Conservation (phyloP, 2,888 invertebrate genomes). For the Capitulum mitella region DNA sequence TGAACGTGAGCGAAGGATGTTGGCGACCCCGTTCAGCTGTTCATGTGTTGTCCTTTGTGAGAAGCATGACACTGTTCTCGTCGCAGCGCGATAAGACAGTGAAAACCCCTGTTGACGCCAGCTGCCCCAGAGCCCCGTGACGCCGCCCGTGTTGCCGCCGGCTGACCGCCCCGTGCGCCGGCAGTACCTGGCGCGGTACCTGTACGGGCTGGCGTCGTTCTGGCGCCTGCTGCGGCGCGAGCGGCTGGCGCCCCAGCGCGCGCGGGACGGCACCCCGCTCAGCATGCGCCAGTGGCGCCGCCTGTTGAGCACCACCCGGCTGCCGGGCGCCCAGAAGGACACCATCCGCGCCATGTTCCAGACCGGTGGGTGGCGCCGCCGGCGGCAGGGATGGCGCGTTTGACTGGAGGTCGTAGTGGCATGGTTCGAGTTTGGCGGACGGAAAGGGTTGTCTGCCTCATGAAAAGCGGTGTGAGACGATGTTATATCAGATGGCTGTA, state of each 20-base stretch:
- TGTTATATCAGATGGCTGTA: no score
- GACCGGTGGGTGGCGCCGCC: conserved; percentile 44
- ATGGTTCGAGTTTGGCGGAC: no score
- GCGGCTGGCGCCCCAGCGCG: conserved; percentile 42
- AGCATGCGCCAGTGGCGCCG: conserved; percentile 49
- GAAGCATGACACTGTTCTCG: no score
- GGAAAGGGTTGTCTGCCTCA: no score
- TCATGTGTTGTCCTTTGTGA: no score
- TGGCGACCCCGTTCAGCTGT: no score
- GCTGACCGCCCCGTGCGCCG: conserved; percentile 39
- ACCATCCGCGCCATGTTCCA: conserved; percentile 45
- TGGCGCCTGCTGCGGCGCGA: conserved; percentile 49
- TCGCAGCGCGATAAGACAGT: no score
- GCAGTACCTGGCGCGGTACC: conserved; percentile 41
- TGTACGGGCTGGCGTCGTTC: conserved; percentile 45
- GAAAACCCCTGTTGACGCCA: no score
- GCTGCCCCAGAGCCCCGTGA: no score
- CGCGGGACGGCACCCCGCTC: conserved; percentile 44
- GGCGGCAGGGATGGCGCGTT: neutral
- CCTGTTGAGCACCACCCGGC: conserved; percentile 49
- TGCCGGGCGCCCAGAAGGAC: conserved; percentile 47
- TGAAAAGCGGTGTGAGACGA: no score
- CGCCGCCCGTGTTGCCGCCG: neutral
- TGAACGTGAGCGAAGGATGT: no score
- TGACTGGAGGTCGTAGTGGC: no score